phyloP scores from a whole-genome alignment of 2,888 invertebrate genomes.

The Boloria selene region DNA sequence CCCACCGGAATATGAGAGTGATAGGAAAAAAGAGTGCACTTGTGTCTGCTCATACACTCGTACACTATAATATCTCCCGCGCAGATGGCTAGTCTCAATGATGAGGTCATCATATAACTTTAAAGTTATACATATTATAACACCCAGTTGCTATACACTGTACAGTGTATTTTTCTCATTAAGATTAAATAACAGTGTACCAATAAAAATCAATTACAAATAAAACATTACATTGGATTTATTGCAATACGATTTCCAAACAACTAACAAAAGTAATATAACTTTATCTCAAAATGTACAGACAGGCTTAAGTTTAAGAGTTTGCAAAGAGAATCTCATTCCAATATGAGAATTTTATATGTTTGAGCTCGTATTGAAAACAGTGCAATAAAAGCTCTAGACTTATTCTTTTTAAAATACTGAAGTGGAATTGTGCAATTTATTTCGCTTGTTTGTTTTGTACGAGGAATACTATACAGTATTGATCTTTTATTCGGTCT shows the following conservation, averaged over 20 bases:
- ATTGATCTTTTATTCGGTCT: constrained; percentile 5
- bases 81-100: too few relatives aligned
- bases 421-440: constrained; percentile 22
- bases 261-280: constrained; percentile 23
- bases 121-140: too few relatives aligned
- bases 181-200: not conserved
- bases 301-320: constrained; percentile 30
- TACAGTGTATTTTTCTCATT: too few relatives aligned
- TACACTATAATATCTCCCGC: too few relatives aligned
- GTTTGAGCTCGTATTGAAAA: constrained; percentile 34
- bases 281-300: constrained; percentile 25
- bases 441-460: constrained; percentile 29
- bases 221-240: not conserved
- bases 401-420: constrained; percentile 29
- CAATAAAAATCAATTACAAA: not conserved
- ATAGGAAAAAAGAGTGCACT: too few relatives aligned
- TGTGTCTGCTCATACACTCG: too few relatives aligned
- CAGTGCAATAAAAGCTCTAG: constrained; percentile 31
- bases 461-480: not conserved
- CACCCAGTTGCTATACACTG: too few relatives aligned
- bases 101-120: too few relatives aligned
- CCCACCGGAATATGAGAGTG: too few relatives aligned
- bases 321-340: constrained; percentile 31
- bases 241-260: constrained; percentile 15
- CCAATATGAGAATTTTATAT: constrained; percentile 32